Evolutionary conservation across 2,888 invertebrate species (phyloP).

Genomic region (Torymus texanus): DNA sequence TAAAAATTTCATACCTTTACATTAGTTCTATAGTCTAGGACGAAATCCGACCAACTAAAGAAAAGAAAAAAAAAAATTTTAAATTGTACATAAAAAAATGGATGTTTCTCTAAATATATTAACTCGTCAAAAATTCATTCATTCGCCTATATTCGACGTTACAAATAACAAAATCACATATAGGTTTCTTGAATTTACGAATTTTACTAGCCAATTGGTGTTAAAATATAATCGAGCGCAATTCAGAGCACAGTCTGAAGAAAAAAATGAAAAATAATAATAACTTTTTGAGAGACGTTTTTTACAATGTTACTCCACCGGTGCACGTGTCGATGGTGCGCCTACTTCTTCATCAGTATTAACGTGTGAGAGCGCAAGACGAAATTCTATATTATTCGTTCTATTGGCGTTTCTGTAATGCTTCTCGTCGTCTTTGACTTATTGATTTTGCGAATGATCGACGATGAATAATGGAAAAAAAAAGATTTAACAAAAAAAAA

Average conservation of each 20-base stretch:
- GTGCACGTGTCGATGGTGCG: conserved; percentile 27
- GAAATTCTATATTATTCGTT: conserved; percentile 32
- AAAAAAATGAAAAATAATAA: not conserved
- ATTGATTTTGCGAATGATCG: conserved; percentile 3
- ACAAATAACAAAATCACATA: conserved; percentile 3
- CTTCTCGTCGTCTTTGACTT: conserved; percentile 37
- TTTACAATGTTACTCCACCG: conserved; percentile 45
- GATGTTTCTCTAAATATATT: not conserved
- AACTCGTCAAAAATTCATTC: not conserved
- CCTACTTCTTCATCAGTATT: conserved; percentile 45
- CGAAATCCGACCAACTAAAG: not conserved
- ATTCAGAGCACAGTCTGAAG: conserved; percentile 16
- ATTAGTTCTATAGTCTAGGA: not conserved
- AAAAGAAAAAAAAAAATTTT: too few relatives aligned
- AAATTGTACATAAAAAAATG: not conserved
- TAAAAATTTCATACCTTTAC: too few relatives aligned
- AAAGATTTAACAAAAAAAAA: conserved; percentile 2
- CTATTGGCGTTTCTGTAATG: conserved; percentile 35
- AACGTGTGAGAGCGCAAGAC: conserved; percentile 25
- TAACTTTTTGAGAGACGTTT: conserved; percentile 38
- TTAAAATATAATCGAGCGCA: not conserved
- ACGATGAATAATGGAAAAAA: not conserved
- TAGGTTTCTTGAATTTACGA: conserved; percentile 41
- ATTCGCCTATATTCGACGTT: not conserved
- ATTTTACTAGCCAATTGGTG: conserved; percentile 11